Percentiles rank a stretch among this genome's conserved stretches.
These are phyloP conservation scores for Phrynosoma blainvillii DNA, from an alignment of 2,113 vertebrate genomes.

Conservation along the genomic window DNA sequence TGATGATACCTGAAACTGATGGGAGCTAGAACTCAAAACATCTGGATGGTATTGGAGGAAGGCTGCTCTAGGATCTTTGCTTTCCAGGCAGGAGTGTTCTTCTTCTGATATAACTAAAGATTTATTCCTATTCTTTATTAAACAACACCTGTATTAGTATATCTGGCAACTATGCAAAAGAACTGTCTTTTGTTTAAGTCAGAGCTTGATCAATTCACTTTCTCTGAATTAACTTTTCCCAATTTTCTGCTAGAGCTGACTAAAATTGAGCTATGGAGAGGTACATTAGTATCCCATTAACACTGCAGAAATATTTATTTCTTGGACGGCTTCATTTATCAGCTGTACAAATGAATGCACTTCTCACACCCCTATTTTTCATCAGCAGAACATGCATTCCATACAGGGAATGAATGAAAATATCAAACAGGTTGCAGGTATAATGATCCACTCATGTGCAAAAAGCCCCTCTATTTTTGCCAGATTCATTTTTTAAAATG, in stretches of 20 bases:
- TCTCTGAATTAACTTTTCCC: constrained; percentile 52
- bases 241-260: constrained; percentile 40
- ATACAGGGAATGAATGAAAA: constrained; percentile 32
- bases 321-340: constrained; percentile 30
- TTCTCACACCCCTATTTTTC: constrained; percentile 11
- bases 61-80: background rate
- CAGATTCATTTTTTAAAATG: background rate
- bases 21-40: too few species aligned
- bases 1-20: too few species aligned
- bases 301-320: constrained; percentile 46
- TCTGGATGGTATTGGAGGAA: too few species aligned
- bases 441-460: background rate
- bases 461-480: background rate
- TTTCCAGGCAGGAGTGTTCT: constrained; percentile 24
- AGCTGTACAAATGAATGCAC: constrained; percentile 1
- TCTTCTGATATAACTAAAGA: constrained; percentile 17
- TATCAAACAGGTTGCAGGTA: background rate
- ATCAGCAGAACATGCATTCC: background rate
- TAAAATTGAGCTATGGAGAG: constrained; percentile 35
- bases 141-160: constrained; percentile 48
- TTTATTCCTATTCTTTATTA: constrained; percentile 45
- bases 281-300: constrained; percentile 57
- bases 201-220: constrained; percentile 49
- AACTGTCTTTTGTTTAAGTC: constrained; percentile 13
- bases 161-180: constrained; percentile 26